A percentile compares a stretch with the other conserved stretches of the same genome.
These are phyloP conservation scores for Lathronympha strigana DNA, from an alignment of 2,888 invertebrate species.

Conservation along the genomic window DNA sequence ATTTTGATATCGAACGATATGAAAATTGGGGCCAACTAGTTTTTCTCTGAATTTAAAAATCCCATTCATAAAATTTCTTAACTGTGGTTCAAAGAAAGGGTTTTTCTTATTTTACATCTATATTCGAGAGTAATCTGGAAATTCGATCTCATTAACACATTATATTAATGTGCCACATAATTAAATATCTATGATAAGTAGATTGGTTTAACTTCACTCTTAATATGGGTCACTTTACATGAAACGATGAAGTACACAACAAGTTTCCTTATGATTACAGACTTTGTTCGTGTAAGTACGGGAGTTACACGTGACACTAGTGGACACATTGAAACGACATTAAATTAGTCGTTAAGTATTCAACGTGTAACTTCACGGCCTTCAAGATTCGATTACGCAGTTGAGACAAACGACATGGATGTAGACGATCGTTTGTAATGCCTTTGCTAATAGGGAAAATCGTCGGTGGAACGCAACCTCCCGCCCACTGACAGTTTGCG, in stretches of 20 bases:
- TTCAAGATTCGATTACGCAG: slow-evolving; percentile 63
- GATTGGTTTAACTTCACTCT: no score
- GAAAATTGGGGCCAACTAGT: no score
- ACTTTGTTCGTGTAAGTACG: background rate
- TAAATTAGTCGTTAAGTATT: slow-evolving; percentile 34
- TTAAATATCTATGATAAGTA: no score
- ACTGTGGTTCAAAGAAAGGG: no score
- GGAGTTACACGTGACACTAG: slow-evolving; percentile 7
- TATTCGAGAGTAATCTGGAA: no score
- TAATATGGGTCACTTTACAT: no score
- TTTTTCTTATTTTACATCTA: no score
- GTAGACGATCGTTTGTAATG: slow-evolving; percentile 63
- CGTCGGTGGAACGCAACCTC: slow-evolving; percentile 57
- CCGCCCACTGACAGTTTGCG: slow-evolving; percentile 64
- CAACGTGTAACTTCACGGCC: slow-evolving; percentile 54
- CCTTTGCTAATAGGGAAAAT: slow-evolving; percentile 70
- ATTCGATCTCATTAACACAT: no score
- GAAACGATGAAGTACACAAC: background rate
- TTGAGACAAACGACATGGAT: slow-evolving; percentile 61
- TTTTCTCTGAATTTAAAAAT: no score
- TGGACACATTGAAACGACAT: slow-evolving; percentile 26
- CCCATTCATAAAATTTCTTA: no score
- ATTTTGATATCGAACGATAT: no score
- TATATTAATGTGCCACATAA: no score
- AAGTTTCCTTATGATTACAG: background rate